phyloP scores from a whole-genome alignment of 2,888 invertebrate species.

The Orthonychiurus folsomi region DNA sequence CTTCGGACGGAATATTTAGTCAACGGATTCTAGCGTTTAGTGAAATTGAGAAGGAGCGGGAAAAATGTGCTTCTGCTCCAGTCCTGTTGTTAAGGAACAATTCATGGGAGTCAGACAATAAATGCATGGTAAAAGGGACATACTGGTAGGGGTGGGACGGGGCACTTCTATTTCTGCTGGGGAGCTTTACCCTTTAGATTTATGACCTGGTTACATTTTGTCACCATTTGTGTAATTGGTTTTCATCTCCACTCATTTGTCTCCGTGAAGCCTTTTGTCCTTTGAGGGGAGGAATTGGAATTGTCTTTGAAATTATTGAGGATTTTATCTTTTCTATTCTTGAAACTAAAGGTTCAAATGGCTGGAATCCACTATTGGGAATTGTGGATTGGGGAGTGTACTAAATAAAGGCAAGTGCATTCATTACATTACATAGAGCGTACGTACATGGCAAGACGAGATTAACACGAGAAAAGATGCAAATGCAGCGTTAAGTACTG shows the following conservation, averaged over 20 bases:
- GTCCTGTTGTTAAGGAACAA: not conserved
- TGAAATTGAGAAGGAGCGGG: conserved; percentile 11
- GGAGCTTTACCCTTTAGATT: conserved; percentile 11
- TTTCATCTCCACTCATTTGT: conserved; percentile 14
- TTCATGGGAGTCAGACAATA: not conserved
- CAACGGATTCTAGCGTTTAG: conserved; percentile 8
- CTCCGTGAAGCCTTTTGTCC: not conserved
- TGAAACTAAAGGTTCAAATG: not conserved
- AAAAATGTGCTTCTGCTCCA: not conserved
- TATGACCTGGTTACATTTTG: conserved; percentile 17
- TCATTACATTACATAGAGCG: not conserved
- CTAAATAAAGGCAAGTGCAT: not conserved
- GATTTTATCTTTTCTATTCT: not conserved
- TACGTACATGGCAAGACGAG: not conserved
- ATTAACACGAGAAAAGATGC: not conserved
- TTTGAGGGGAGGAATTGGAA: not conserved
- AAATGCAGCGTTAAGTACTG: too few relatives aligned
- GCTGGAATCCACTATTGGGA: too few relatives aligned
- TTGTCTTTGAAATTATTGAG: not conserved
- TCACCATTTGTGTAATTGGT: conserved; percentile 19
- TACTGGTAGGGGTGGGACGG: not conserved
- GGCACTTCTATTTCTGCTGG: not conserved
- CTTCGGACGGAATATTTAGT: not conserved
- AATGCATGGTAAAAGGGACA: not conserved
- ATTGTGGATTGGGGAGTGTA: too few relatives aligned